Evolutionary conservation across 2,888 invertebrate species (phyloP).

Genomic region (Thymelicus acteon): DNA sequence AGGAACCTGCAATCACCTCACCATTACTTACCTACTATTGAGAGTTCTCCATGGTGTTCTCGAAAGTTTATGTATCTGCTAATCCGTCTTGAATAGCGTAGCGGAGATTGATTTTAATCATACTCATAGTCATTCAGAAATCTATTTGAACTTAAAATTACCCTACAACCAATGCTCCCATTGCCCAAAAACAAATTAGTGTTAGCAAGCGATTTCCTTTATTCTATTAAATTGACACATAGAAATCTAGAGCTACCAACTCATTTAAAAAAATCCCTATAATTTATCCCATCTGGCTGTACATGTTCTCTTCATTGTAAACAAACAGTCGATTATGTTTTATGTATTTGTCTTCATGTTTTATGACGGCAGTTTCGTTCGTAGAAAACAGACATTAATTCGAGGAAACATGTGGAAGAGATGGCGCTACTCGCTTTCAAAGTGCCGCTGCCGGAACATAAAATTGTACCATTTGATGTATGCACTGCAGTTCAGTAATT

Average conservation of each 20-base stretch:
- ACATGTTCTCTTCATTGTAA: constrained; percentile 66
- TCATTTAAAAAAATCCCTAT: not conserved
- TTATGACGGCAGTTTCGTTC: constrained; percentile 79
- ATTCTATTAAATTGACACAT: not conserved
- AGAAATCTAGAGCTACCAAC: too few species aligned
- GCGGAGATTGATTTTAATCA: too few species aligned
- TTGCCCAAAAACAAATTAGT: too few species aligned
- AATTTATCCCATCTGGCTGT: constrained; percentile 49
- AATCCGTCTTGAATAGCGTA: too few species aligned
- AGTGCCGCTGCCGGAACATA: constrained; percentile 75
- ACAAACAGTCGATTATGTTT: constrained; percentile 77
- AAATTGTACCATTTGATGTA: constrained; percentile 77
- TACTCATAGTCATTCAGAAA: too few species aligned
- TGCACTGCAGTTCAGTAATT: constrained; percentile 70
- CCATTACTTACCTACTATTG: too few species aligned
- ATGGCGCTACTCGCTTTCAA: constrained; percentile 79
- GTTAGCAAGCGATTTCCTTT: not conserved
- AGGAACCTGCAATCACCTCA: too few species aligned
- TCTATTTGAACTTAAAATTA: too few species aligned
- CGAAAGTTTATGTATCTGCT: too few species aligned
- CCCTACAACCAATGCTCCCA: too few species aligned
- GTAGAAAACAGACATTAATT: constrained; percentile 83
- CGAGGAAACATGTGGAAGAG: constrained; percentile 82
- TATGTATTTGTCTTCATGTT: constrained; percentile 73
- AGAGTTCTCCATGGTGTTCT: too few species aligned